Conservation (phyloP, 2,797 vertebrate species). For the Clarias pachynema region DNA sequence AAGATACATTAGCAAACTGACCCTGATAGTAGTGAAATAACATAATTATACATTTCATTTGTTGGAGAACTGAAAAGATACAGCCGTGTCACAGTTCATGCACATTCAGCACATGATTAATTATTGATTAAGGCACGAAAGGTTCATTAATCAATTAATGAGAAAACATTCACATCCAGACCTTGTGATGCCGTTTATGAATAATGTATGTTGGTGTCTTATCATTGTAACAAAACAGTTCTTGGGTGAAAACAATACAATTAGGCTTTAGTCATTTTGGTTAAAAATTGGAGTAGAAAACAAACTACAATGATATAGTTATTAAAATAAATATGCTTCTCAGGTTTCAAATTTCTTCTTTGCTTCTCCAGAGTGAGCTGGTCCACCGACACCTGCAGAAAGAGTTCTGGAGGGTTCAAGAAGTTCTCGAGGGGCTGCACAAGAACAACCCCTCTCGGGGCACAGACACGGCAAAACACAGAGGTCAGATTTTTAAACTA, state of each 20-base stretch:
- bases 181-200: constrained; percentile 16
- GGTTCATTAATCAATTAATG: constrained; percentile 45
- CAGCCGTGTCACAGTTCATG: not conserved
- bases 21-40: not conserved
- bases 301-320: not conserved
- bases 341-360: not conserved
- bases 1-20: not conserved
- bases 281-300: not conserved
- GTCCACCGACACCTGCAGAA: constrained; percentile 91
- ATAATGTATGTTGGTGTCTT: not conserved
- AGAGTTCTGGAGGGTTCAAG: constrained; percentile 96
- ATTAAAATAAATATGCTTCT: not conserved
- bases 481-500: constrained; percentile 72
- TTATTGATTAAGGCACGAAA: constrained; percentile 47
- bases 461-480: constrained; percentile 91
- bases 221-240: not conserved
- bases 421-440: constrained; percentile 92
- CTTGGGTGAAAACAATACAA: not conserved
- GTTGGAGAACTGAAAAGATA: constrained; percentile 7
- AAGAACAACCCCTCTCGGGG: constrained; percentile 91
- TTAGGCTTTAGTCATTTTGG: not conserved
- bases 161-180: constrained; percentile 39
- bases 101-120: constrained; percentile 40
- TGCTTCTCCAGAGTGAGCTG: constrained; percentile 80
- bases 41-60: constrained; percentile 6